Conservation (phyloP, 2,797 vertebrate genomes). For the Tragelaphus eurycerus region DNA sequence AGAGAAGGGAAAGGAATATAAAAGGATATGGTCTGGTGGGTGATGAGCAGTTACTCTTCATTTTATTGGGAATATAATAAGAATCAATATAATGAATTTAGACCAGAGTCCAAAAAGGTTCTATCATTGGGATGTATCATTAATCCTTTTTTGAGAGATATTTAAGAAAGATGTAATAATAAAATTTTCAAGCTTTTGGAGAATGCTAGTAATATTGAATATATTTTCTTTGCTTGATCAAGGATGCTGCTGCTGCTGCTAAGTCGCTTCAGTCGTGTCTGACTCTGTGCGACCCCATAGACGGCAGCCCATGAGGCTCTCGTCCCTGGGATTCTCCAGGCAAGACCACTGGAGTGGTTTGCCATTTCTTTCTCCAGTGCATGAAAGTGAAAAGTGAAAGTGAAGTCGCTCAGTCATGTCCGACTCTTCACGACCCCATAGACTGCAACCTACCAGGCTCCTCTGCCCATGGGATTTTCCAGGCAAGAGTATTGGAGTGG, state of each 20-base stretch:
- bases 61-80: neutral
- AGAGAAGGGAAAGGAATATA: neutral
- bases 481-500: too few relatives aligned
- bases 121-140: neutral
- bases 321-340: too few relatives aligned
- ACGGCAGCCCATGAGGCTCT: too few relatives aligned
- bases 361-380: too few relatives aligned
- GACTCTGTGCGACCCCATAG: too few relatives aligned
- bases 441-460: too few relatives aligned
- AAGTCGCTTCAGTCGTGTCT: too few relatives aligned
- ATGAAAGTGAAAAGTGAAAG: too few relatives aligned
- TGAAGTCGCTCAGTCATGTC: too few relatives aligned
- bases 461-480: too few relatives aligned
- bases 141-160: neutral
- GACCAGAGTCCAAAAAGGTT: neutral
- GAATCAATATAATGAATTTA: neutral
- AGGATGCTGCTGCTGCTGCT: neutral
- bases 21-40: neutral
- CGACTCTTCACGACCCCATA: too few relatives aligned
- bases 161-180: neutral
- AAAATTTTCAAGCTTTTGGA: slow-evolving; percentile 2
- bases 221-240: slow-evolving; percentile 1
- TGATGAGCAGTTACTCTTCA: neutral
- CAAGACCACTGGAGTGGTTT: too few relatives aligned
- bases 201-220: neutral